Evolutionary conservation across 2,113 vertebrate species (phyloP).

Genomic region (Dipodomys stephensi): DNA sequence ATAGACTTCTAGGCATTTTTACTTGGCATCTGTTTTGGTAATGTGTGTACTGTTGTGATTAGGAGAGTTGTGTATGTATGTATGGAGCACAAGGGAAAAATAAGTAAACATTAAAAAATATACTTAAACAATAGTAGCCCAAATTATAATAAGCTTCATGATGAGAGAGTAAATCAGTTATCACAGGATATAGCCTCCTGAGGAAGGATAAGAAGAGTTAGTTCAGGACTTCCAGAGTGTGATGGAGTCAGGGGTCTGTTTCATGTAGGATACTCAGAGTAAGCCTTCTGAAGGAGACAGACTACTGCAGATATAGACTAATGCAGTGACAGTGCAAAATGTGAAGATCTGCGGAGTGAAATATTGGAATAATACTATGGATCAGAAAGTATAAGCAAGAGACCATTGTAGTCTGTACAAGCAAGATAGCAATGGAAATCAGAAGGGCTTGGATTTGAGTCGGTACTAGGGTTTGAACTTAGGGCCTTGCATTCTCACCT

Average conservation of each 20-base stretch:
- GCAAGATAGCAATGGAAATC: no score
- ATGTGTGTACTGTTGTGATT: background rate
- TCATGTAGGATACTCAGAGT: background rate
- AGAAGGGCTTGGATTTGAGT: background rate
- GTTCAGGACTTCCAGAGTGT: background rate
- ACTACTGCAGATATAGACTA: no score
- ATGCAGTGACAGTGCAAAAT: background rate
- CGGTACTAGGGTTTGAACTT: no score
- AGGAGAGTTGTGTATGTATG: background rate
- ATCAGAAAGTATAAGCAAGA: background rate
- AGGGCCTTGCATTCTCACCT: no score
- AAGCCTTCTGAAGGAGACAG: background rate
- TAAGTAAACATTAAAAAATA: background rate
- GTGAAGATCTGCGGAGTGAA: background rate
- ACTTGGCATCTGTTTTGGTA: background rate
- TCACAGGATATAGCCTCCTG: background rate
- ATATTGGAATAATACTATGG: background rate
- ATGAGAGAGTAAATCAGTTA: background rate
- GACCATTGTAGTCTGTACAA: background rate
- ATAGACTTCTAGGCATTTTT: background rate
- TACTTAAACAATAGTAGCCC: background rate
- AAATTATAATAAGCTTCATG: background rate
- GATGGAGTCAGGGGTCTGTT: background rate
- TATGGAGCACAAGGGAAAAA: background rate
- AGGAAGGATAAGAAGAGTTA: background rate